Percentiles rank a stretch among this genome's conserved stretches.
Conservation (phyloP, 2,888 invertebrate species). For the Erebia ligea region DNA sequence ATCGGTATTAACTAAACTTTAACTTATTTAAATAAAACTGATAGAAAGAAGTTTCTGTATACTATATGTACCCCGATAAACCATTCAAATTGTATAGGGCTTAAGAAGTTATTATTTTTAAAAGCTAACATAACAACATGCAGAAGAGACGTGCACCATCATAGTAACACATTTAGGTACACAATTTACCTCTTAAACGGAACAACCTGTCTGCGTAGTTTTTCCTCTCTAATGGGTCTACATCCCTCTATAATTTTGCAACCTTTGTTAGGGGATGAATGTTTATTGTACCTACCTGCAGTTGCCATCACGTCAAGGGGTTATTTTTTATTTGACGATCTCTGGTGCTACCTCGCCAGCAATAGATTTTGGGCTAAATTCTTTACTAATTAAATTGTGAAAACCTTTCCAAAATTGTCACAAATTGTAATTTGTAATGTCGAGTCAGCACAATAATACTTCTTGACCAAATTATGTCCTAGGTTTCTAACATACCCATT, state of each 20-base stretch:
- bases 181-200: conserved; percentile 45
- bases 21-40: too few relatives aligned
- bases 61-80: too few relatives aligned
- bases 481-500: too few relatives aligned
- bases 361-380: background rate
- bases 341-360: background rate
- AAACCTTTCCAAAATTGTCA: background rate
- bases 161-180: conserved; percentile 23
- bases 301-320: conserved; percentile 1
- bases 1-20: too few relatives aligned
- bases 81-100: too few relatives aligned
- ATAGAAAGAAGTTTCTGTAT: too few relatives aligned
- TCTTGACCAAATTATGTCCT: too few relatives aligned
- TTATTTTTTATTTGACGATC: background rate
- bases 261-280: conserved; percentile 44
- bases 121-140: background rate
- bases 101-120: too few relatives aligned
- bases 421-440: background rate
- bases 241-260: conserved; percentile 44
- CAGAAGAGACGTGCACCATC: conserved; percentile 3
- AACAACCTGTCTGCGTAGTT: conserved; percentile 36
- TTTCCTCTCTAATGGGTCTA: conserved; percentile 38
- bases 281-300: conserved; percentile 39
- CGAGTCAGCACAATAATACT: too few relatives aligned
- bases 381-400: background rate